phyloP scores from a whole-genome alignment of 2,113 vertebrate species.

The Mystacornis crossleyi region DNA sequence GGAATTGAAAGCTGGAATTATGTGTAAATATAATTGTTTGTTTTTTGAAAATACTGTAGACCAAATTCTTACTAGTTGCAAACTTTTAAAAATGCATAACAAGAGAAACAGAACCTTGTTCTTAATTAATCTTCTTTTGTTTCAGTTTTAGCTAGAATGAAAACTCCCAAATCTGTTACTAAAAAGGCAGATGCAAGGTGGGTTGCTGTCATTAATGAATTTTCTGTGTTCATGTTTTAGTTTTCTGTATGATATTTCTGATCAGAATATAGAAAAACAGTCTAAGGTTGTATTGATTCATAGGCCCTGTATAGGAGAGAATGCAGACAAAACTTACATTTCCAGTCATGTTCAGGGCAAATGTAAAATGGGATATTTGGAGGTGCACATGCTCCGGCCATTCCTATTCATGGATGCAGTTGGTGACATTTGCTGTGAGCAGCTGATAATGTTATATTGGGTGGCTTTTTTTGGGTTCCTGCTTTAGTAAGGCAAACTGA shows the following conservation, averaged over 20 bases:
- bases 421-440: not conserved
- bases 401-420: not conserved
- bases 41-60: not conserved
- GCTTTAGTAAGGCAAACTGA: not conserved
- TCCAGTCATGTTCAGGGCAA: not conserved
- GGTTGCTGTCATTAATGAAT: not conserved
- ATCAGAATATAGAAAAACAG: not conserved
- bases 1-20: not conserved
- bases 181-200: not conserved
- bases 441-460: not conserved
- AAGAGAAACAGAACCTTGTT: not conserved
- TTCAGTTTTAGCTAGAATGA: conserved; percentile 59
- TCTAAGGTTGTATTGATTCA: not conserved
- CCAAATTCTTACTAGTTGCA: not conserved
- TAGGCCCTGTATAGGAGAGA: accelerated
- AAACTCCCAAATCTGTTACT: conserved; percentile 1
- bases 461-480: not conserved
- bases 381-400: not conserved
- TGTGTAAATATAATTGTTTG: not conserved
- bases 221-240: not conserved
- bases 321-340: not conserved
- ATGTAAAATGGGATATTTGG: not conserved
- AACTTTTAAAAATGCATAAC: not conserved
- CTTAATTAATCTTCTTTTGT: not conserved
- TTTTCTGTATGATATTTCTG: not conserved